Evolutionary conservation across 2,888 invertebrate species (phyloP), one percentile per base, ranked within the genome.

Genomic region (Pollenia labialis): DNA sequence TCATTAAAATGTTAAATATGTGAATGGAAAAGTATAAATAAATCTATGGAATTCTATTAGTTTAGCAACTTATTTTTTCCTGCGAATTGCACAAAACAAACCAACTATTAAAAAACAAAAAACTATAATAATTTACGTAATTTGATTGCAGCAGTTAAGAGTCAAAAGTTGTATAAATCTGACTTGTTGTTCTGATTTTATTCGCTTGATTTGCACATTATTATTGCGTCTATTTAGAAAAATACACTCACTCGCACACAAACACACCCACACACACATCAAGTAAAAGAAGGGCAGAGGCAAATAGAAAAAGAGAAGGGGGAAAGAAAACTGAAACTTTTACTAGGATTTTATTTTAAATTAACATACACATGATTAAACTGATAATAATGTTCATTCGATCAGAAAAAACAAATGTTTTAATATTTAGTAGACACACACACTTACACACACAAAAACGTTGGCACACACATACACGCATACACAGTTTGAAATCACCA

Each of bases 61-160:
- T 87, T 87, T 85, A 81, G 44, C 77, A 87, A 87, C 84, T 84
- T 75, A 32, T 62, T 60, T 81, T 79, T 80, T 82, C 44, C 81
- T 66, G 66, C 71, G 66, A 87, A 84, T 81, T 68, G 77, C 54
- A 77, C 72, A 83, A 85, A 76, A 60, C 68, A 76, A 76, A 83
- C 77, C 81, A 85, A 81, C 85, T 85, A 85, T 85, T 85, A 81
- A 84, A 76, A 80, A 83, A 52, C 58, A 62, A 68, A 82, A 72
- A 82, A 82, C 75, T 83, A 86, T 60, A 80, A 83, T 81, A 87
- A 84, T 87, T 87, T 87, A 84, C 87, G 84, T 87, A 87, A 87
- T 87, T 84, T 81, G 84, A 84, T 87, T 84, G 84, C 87, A 81
- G 87, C 81, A 87, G 87, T 87, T 87, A 84, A 87, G 87, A 87